Conservation (phyloP, 2,113 vertebrate species). For the Tympanuchus pallidicinctus region DNA sequence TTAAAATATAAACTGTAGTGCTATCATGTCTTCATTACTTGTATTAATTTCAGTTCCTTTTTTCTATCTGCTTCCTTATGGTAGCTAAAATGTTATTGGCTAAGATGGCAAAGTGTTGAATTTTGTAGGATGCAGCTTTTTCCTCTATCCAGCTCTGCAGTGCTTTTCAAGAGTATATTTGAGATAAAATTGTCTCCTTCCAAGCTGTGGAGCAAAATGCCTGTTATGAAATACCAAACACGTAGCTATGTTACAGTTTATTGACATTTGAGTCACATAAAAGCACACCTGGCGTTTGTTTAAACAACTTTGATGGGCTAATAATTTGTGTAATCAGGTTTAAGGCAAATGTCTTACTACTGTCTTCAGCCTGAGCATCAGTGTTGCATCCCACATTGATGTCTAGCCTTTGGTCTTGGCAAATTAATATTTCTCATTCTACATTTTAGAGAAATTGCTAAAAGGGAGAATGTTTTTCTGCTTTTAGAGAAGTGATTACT, state of each 20-base stretch:
- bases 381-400: not conserved
- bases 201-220: not conserved
- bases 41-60: not conserved
- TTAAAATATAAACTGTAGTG: not conserved
- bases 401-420: not conserved
- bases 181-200: not conserved
- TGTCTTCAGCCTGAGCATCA: not conserved
- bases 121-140: not conserved
- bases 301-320: not conserved
- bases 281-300: not conserved
- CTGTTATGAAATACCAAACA: not conserved
- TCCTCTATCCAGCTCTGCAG: not conserved
- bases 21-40: not conserved
- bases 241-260: not conserved
- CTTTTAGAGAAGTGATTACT: not conserved
- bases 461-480: not conserved
- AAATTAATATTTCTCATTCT: not conserved
- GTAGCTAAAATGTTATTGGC: constrained; percentile 2
- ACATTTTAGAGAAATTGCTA: not conserved
- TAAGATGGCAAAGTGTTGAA: constrained; percentile 9
- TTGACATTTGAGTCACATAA: not conserved
- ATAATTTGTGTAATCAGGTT: not conserved
- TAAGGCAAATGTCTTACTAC: not conserved
- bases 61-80: not conserved
- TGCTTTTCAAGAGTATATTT: not conserved